Percentiles rank a stretch among this genome's conserved stretches.
phyloP scores from a whole-genome alignment of 2,888 invertebrate genomes.

The Pinctada fucata region DNA sequence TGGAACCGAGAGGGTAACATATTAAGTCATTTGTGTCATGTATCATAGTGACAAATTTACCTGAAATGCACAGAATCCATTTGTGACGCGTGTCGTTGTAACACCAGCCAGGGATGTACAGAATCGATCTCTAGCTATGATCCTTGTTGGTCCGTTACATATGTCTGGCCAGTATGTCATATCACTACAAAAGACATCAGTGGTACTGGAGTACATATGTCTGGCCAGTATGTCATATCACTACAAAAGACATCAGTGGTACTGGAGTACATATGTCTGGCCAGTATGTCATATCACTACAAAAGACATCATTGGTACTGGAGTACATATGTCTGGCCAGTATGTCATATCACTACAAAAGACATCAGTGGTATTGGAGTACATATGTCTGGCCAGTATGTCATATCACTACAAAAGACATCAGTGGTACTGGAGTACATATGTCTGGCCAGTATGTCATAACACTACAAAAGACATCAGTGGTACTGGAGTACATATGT shows the following conservation, averaged over 20 bases:
- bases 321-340: conserved; percentile 27
- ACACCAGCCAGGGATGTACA: conserved; percentile 49
- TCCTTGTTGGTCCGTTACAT: conserved; percentile 20
- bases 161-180: conserved; percentile 30
- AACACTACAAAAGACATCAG: too few species aligned
- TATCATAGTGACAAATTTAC: conserved; percentile 25
- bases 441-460: too few species aligned
- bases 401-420: too few species aligned
- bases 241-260: conserved; percentile 20
- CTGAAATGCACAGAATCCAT: conserved; percentile 49
- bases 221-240: conserved; percentile 34
- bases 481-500: too few species aligned
- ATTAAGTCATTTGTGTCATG: too few species aligned
- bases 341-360: conserved; percentile 36
- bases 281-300: conserved; percentile 37
- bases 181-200: conserved; percentile 32
- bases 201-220: conserved; percentile 21
- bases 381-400: too few species aligned
- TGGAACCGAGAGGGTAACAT: too few species aligned
- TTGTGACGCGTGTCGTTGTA: conserved; percentile 11
- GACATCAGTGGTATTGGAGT: too few species aligned
- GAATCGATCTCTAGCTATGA: conserved; percentile 34
- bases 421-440: too few species aligned
- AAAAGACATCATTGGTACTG: conserved; percentile 8
- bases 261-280: conserved; percentile 23